phyloP scores from a whole-genome alignment of 2,797 vertebrate species.

The Geotrypetes seraphini region DNA sequence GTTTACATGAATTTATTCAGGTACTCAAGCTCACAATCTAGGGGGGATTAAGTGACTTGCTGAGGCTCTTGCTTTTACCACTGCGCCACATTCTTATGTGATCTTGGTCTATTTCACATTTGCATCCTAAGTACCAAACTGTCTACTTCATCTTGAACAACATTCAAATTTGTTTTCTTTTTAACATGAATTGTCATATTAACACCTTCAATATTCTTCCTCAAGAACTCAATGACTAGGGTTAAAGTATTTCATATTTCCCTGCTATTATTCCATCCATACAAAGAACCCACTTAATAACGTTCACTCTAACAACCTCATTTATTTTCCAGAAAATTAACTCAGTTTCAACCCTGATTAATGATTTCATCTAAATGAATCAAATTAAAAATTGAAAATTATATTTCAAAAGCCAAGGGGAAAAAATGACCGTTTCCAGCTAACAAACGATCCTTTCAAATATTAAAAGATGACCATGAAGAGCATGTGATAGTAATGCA shows the following conservation, averaged over 20 bases:
- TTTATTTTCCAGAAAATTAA: constrained; percentile 99
- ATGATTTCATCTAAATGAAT: constrained; percentile 99
- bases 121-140: too few species aligned
- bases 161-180: constrained; percentile 35
- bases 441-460: constrained; percentile 99
- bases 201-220: constrained; percentile 44
- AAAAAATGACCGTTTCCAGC: constrained; percentile 78
- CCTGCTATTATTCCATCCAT: constrained; percentile 61
- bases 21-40: too few species aligned
- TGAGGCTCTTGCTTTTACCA: too few species aligned
- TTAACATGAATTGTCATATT: constrained; percentile 58
- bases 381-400: constrained; percentile 99
- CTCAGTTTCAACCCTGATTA: constrained; percentile 97
- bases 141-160: constrained; percentile 23
- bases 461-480: constrained; percentile 85
- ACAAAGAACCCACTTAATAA: constrained; percentile 88
- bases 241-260: constrained; percentile 50
- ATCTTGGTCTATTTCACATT: too few species aligned
- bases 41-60: too few species aligned
- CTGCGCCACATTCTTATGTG: too few species aligned
- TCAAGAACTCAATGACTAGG: constrained; percentile 27
- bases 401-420: constrained; percentile 97
- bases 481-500: constrained; percentile 63
- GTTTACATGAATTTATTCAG: too few species aligned
- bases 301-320: constrained; percentile 93